Base-by-base conservation (phyloP, 1,140 invertebrate species). In the Scaptomyza hsui region DNA sequence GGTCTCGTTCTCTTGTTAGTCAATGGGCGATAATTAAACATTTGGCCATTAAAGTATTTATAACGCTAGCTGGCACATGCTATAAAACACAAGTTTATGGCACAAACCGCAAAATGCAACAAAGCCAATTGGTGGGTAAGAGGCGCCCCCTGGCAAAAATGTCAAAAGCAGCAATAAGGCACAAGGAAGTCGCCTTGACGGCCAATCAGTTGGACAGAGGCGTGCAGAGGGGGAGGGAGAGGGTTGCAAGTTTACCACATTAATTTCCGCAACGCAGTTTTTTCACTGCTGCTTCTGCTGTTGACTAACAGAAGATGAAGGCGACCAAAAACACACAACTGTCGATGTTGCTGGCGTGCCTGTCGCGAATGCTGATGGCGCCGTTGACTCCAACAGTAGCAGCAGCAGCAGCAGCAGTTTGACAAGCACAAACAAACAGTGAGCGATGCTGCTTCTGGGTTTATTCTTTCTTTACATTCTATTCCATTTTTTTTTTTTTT, bases 341-440 rank as follows among this genome's bases (percentile, higher is more conserved):
- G 71, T 68, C 69, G 63, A 57, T 72, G 78, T 68, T 76, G 78
- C 61, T 47, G 37, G 72, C 45, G 60, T 56, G 72, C 45, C 55
- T 56, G 44, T 52, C 42, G 64, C 41, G 64, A 47, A 78, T 83
- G 64, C 62, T 83, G 70, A 71, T 41, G 67, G 67, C 78, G 47
- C 68, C 4, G 32, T 18, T 55, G 57, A 29, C 26, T 29, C 26
- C 26, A 29, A 29, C 61, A 56, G 60, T 37, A 32, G 49, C 48
- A 37, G 61, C n/a, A 44, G 48, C 26, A 47, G 44, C 49, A 51
- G 60, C 52, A 47, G 61, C 62, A 60, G 64, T 70, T 70, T 74
- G 75, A 89, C 82, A 88, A 89, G 73, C 75, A 77, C 75, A 88
- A 86, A 88, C 77, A 88, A 78, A 88, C 61, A 71, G 64, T 72